Evolutionary conservation across 2,797 vertebrate genomes (phyloP).

Genomic region (Masticophis lateralis): DNA sequence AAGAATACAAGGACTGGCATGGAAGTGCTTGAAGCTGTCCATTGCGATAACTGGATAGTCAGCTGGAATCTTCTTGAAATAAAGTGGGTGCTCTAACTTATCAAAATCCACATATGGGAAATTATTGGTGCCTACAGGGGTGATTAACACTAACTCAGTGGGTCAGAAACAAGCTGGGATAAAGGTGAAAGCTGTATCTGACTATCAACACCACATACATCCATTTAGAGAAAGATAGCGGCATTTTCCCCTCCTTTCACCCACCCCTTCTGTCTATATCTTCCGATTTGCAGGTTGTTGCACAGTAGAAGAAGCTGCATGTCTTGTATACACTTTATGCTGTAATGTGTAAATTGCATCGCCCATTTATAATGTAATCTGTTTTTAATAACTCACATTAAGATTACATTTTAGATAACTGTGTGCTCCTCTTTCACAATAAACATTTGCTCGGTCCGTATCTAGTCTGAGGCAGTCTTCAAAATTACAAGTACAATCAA

Average conservation of each 20-base stretch:
- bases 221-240: constrained; percentile 86
- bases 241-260: constrained; percentile 33
- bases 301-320: constrained; percentile 68
- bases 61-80: constrained; percentile 85
- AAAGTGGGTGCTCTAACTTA: constrained; percentile 96
- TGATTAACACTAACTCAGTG: constrained; percentile 89
- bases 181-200: constrained; percentile 89
- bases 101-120: constrained; percentile 96
- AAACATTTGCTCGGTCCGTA: constrained; percentile 65
- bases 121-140: constrained; percentile 95
- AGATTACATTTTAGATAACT: constrained; percentile 80
- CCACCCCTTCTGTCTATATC: constrained; percentile 68
- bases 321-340: constrained; percentile 63
- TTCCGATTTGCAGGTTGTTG: constrained; percentile 77
- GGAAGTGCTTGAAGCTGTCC: constrained; percentile 90
- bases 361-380: constrained; percentile 77
- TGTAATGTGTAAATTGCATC: constrained; percentile 74
- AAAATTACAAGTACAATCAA: constrained; percentile 50
- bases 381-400: constrained; percentile 77
- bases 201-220: constrained; percentile 90
- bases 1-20: constrained; percentile 82
- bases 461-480: constrained; percentile 36
- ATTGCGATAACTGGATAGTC: constrained; percentile 89
- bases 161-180: constrained; percentile 95
- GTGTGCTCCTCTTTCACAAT: constrained; percentile 66